Evolutionary conservation across 2,113 vertebrate species (phyloP), one percentile per base, ranked within the genome.

Genomic region (Miniopterus natalensis): DNA sequence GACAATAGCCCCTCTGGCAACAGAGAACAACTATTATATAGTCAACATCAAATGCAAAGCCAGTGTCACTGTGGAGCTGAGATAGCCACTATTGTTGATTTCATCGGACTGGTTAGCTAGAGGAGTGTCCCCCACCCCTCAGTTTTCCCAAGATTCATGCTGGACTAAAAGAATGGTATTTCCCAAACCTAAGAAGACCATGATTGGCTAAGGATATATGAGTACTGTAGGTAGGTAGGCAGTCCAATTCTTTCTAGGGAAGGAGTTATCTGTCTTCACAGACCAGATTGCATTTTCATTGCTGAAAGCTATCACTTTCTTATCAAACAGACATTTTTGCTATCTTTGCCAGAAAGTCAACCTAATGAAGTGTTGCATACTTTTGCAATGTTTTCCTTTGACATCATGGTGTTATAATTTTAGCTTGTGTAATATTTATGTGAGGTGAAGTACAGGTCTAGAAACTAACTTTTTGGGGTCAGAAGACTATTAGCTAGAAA

Each of bases 301-400:
- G 53, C 45, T 77, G 49, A 90, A 80, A 90, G 21, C 7, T 49
- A 80, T 77, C 11, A 11, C 66, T 96, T 90, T 88, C 75, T 95
- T 90, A 84, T 83, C 75, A 89, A 92, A 57, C 13, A 79, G 42
- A 15, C 78, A 84, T 40, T 55, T 84, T 29, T n/a, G 36, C 36
- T 84, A 1, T 70, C 42, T 81, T 84, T 92, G 75, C 71, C 29
- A 93, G 70, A 70, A 71, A 92, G 29, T 49, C 78, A 63, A 84
- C 47, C 66, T 84, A 83, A 81, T 81, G 84, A 95, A 91, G 79
- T 88, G 80, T 51, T 80, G 40, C 36, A 59, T 95, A 47, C 55
- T 84, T 93, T 80, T 79, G 47, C n/a, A 88, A 6, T 65, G 59
- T 88, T 88, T 96, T 40, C 66, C 49, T 88, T 61, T 86, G 51